Percentiles rank a stretch among this genome's conserved stretches.
These are phyloP conservation scores for Rhipidura dahli DNA, from an alignment of 2,113 vertebrate species.

Conservation along the genomic window DNA sequence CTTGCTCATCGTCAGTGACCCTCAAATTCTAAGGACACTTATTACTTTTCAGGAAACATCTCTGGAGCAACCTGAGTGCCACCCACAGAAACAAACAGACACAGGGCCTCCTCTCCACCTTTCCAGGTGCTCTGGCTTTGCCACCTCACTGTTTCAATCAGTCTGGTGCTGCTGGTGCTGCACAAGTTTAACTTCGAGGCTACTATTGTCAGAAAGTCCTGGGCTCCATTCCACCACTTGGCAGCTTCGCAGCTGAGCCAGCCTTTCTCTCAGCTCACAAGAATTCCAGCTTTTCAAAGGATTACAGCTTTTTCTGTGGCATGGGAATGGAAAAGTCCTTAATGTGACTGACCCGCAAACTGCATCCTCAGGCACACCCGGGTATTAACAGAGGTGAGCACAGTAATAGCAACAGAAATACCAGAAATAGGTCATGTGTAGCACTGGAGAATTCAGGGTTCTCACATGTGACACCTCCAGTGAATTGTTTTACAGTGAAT, in stretches of 20 bases:
- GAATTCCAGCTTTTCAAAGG: not conserved
- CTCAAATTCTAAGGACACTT: not conserved
- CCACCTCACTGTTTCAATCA: not conserved
- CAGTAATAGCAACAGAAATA: not conserved
- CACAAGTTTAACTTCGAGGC: not conserved
- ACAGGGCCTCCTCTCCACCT: not conserved
- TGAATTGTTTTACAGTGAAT: not conserved
- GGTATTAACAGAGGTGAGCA: not conserved
- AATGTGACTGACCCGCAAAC: not conserved
- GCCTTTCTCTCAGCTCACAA: not conserved
- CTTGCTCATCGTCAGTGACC: accelerated
- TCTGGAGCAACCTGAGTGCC: not conserved
- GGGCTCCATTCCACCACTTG: not conserved
- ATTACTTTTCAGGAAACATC: not conserved
- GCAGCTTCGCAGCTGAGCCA: not conserved
- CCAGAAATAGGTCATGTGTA: not conserved
- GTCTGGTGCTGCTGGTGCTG: not conserved
- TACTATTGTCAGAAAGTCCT: not conserved
- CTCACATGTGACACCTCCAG: not conserved
- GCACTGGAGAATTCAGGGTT: not conserved
- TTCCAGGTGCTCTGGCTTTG: not conserved
- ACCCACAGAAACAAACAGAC: not conserved
- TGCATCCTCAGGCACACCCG: not conserved
- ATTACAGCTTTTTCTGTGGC: not conserved
- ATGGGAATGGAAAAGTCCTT: not conserved